These are phyloP conservation scores for Eupithecia inturbata DNA, from an alignment of 2,888 invertebrate genomes.

Conservation along the genomic window DNA sequence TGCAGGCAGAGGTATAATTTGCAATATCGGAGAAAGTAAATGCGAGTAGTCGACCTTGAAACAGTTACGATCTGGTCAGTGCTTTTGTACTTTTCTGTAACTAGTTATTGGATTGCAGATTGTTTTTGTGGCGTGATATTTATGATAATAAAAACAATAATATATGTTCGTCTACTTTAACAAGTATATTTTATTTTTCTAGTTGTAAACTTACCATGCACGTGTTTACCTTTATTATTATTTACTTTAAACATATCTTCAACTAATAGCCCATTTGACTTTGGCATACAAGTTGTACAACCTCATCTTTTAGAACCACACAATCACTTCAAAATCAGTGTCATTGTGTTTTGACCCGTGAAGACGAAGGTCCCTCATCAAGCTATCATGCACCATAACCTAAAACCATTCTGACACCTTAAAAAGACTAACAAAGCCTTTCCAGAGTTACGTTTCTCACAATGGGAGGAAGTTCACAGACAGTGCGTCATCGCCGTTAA, in stretches of 20 bases:
- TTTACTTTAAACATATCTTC: neutral
- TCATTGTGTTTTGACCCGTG: slow-evolving; percentile 26
- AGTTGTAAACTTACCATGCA: neutral
- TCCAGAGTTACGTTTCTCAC: slow-evolving; percentile 65
- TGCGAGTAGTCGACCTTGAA: slow-evolving; percentile 44
- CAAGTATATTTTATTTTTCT: neutral
- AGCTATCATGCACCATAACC: slow-evolving; percentile 23
- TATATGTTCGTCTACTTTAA: neutral
- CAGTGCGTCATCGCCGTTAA: slow-evolving; percentile 74
- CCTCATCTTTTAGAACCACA: neutral
- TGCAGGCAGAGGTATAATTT: slow-evolving; percentile 26
- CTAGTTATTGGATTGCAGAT: slow-evolving; percentile 15
- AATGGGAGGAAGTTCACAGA: slow-evolving; percentile 82
- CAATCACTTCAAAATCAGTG: slow-evolving; percentile 24
- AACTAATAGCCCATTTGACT: neutral
- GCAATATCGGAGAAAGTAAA: slow-evolving; percentile 47
- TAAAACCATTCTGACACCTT: slow-evolving; percentile 38
- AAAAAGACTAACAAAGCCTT: slow-evolving; percentile 45
- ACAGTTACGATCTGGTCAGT: slow-evolving; percentile 34
- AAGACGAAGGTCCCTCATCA: slow-evolving; percentile 20
- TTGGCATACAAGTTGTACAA: neutral
- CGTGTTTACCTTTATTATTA: neutral
- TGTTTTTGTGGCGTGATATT: neutral
- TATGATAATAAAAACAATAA: neutral
- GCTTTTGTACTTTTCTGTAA: slow-evolving; percentile 33